Evolutionary conservation across 2,888 invertebrate genomes (phyloP), one percentile per base, ranked within the genome.

Genomic region (Lithophane socia): DNA sequence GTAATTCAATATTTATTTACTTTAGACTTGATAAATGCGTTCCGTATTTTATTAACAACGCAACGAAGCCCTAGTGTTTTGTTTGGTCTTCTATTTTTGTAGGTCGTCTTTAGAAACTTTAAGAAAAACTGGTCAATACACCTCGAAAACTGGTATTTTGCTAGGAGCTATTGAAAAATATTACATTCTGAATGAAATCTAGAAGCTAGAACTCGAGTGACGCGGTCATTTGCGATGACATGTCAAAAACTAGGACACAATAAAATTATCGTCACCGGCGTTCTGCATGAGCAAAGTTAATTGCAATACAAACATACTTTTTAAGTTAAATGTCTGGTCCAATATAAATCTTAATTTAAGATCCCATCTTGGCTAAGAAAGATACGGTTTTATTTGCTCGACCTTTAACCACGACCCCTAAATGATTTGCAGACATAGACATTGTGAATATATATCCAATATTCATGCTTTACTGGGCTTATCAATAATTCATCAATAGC

Each of bases 1-100:
- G 87, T 71, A 75, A 66, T 52, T 60, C 8, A 42, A 67, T 24
- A 47, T 68, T 56, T 67, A 65, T 66, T 56, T 44, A 65, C 37
- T 18, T 18, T 29, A 56, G 1, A 67, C 3, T 8, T n/a, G 37
- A 1, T 29, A 66, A 68, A 67, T 42, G 29, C 70, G 47, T 71
- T 76, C n/a, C 24, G 24, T 24, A 61, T 49, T 81, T 42, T 12
- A 60, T 37, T 37, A 24, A 3, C 21, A 44, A 54, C 10, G 63
- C 49, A 64, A 21, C n/a, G 21, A 24, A 65, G 54, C 29, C 54
- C 24, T 67, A 73, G 24, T 54, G n/a, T 73, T 73, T 64, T 49
- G 44, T 60, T 70, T 73, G 7, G 0, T 12, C 58, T 67, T 73
- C 9, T 18, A 52, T 37, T 76, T 52, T 63, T 60, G n/a, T 67